Base-by-base conservation (phyloP, 2,113 vertebrate species). In the Oreochromis niloticus region DNA sequence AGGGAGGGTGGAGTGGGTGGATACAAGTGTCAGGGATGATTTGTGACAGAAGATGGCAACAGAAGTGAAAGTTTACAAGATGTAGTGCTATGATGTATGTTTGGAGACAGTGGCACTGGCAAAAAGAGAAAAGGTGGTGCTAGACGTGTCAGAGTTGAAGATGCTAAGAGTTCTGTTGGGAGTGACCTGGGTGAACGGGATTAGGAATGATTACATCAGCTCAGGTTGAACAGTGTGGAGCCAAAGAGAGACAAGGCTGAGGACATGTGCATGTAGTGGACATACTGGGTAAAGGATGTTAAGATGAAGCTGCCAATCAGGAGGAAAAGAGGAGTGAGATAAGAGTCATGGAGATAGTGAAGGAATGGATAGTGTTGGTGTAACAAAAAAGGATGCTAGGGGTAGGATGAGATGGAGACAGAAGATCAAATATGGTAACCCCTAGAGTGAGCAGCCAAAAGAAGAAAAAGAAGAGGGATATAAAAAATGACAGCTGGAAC, bases 1-100 rank as follows among this genome's bases (percentile, higher is more conserved):
- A 0, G 24, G 24, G 3, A 17, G 41, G 6, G 9, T 75, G 41
- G 41, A 48, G 71, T 75, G 71, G 14, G 24, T 75, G 0, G 71
- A 48, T 30, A 30, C 41, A 48, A 75, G 71, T 19, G 24, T 48
- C 24, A 48, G 43, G 2, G 24, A 17, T 75, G 71, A 75, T 39
- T 66, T 66, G 61, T 66, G 32, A 66, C 61, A 66, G 61, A 66
- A n/a, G 32, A 66, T 66, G 1, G 9, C 68, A 75, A 48, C 68
- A 30, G 30, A 46, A 19, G 14, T 10, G 68, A 75, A 75, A 17
- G 13, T 27, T 73, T 73, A 27, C 22, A 73, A 46, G 68, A 73
- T 13, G 43, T 73, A 30, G 46, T 19, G 14, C 71, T 27, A 11
- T 19, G 6, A 30, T 75, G 43, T 48, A 17, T 75, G 0, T 48